Conservation (phyloP, 1,140 invertebrate species). For the Diorhabda sublineata region DNA sequence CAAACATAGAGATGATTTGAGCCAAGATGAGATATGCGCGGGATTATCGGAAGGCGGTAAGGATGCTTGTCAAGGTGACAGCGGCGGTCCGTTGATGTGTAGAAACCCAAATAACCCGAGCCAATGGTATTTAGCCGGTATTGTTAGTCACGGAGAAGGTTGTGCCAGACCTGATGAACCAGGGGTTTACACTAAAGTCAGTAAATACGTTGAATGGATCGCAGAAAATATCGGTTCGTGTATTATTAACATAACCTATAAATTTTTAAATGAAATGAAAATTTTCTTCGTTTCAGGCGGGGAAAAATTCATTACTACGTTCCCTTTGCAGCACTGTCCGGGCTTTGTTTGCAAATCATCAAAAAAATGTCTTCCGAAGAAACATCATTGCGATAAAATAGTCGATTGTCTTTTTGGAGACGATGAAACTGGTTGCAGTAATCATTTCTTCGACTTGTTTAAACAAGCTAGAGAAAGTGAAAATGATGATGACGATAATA, state of each 20-base stretch:
- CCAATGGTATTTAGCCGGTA: conserved; percentile 71
- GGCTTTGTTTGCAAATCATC: conserved; percentile 62
- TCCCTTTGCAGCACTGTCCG: conserved; percentile 61
- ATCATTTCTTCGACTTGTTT: conserved; percentile 26
- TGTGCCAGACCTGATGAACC: conserved; percentile 71
- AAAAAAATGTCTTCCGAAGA: conserved; percentile 61
- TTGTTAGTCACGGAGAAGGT: conserved; percentile 77
- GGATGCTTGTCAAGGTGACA: conserved; percentile 80
- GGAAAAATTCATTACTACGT: conserved; percentile 46
- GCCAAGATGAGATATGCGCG: conserved; percentile 68
- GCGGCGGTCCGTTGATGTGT: conserved; percentile 74
- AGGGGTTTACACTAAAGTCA: conserved; percentile 78
- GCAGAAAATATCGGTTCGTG: conserved; percentile 50
- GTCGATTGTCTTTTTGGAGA: conserved; percentile 72
- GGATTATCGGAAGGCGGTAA: conserved; percentile 67
- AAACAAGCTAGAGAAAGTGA: conserved; percentile 22
- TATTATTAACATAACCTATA: background rate
- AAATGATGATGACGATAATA: background rate
- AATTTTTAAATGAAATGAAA: conserved; percentile 8
- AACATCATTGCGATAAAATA: conserved; percentile 62
- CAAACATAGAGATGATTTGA: conserved; percentile 55
- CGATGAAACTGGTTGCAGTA: conserved; percentile 65
- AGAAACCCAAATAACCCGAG: conserved; percentile 55
- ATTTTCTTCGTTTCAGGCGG: conserved; percentile 44
- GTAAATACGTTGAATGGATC: conserved; percentile 72